These are phyloP conservation scores for Forbesichthys papilliferus DNA, from an alignment of 2,113 vertebrate genomes.

Conservation along the genomic window DNA sequence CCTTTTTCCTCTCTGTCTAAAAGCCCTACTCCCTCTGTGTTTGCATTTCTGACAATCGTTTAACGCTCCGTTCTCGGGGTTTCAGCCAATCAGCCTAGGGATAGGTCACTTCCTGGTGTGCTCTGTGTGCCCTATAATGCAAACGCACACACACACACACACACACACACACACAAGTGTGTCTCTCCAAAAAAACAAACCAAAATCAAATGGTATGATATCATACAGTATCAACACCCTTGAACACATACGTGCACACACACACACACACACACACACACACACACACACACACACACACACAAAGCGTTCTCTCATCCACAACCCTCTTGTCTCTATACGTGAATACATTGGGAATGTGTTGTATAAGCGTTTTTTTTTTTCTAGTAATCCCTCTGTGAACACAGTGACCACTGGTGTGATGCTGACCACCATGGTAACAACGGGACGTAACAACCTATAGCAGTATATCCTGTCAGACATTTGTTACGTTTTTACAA, in stretches of 20 bases:
- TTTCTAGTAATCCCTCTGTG: conserved; percentile 74
- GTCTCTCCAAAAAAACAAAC: conserved; percentile 31
- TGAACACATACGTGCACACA: background rate
- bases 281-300: conserved; percentile 22
- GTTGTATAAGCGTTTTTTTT: conserved; percentile 74
- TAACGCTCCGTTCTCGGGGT: conserved; percentile 47
- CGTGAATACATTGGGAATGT: conserved; percentile 74
- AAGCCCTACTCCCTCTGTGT: conserved; percentile 48
- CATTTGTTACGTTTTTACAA: no score
- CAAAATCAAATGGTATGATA: conserved; percentile 73
- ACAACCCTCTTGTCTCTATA: conserved; percentile 45
- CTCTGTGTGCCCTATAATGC: conserved; percentile 43
- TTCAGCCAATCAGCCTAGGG: conserved; percentile 58
- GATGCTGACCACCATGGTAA: conserved; percentile 23
- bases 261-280: conserved; percentile 23
- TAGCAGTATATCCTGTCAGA: background rate
- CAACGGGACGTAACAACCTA: background rate
- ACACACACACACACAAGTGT: conserved; percentile 17
- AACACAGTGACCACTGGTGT: conserved; percentile 37
- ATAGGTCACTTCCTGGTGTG: conserved; percentile 71
- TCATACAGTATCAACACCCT: conserved; percentile 56
- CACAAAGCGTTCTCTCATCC: conserved; percentile 30
- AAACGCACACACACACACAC: conserved; percentile 35
- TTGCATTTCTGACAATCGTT: conserved; percentile 59
- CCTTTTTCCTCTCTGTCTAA: conserved; percentile 17